Percentiles rank a stretch among this genome's conserved stretches.
Evolutionary conservation across 2,888 invertebrate genomes (phyloP).

Genomic region (Steinernema scapterisci): DNA sequence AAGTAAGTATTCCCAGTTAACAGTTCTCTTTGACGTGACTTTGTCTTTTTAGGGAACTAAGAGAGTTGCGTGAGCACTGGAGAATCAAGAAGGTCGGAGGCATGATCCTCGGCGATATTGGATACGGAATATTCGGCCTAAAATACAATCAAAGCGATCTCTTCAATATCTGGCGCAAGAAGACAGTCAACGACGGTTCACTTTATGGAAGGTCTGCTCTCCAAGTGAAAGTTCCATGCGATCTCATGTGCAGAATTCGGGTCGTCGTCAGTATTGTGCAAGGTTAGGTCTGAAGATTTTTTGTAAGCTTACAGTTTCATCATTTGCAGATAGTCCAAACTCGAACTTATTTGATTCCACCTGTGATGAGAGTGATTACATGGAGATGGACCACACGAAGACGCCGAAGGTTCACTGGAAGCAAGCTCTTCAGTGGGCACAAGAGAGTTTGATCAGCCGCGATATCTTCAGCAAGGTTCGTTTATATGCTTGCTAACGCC

Average conservation of each 20-base stretch:
- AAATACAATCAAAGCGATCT: constrained; percentile 47
- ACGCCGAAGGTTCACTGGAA: constrained; percentile 53
- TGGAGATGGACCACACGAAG: constrained; percentile 18
- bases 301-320: too few species aligned
- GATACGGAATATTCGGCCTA: constrained; percentile 60
- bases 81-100: constrained; percentile 57
- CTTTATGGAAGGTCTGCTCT: constrained; percentile 25
- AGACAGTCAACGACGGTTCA: background rate
- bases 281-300: constrained; percentile 36
- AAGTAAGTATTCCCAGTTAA: constrained; percentile 36
- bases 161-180: constrained; percentile 50
- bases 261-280: constrained; percentile 51
- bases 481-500: background rate
- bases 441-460: constrained; percentile 58
- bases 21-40: background rate
- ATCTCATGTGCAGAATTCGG: constrained; percentile 52
- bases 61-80: constrained; percentile 61
- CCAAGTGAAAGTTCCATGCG: constrained; percentile 55
- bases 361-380: background rate
- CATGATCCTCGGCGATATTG: constrained; percentile 60
- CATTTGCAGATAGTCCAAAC: constrained; percentile 20
- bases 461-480: constrained; percentile 56
- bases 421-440: constrained; percentile 62
- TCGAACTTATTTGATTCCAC: constrained; percentile 37
- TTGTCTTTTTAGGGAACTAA: constrained; percentile 49